phyloP scores from a whole-genome alignment of 2,797 vertebrate genomes.

The Mus caroli region DNA sequence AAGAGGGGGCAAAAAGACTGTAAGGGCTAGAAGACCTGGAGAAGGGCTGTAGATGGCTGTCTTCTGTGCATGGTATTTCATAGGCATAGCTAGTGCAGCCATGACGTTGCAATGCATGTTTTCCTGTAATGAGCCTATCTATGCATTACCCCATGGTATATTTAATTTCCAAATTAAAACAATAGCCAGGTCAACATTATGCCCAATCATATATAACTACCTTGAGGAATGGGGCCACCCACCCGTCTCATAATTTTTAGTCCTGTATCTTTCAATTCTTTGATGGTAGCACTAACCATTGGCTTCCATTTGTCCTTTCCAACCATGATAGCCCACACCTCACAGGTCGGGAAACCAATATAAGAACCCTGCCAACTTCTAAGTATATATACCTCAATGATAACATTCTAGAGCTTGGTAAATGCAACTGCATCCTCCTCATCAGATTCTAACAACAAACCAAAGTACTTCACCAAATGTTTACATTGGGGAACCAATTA shows the following conservation, averaged over 20 bases:
- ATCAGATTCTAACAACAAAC: neutral
- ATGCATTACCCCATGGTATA: neutral
- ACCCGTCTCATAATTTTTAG: neutral
- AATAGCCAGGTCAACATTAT: neutral
- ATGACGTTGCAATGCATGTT: neutral
- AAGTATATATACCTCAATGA: neutral
- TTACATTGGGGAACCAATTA: neutral
- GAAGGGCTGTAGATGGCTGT: neutral
- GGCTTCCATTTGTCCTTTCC: neutral
- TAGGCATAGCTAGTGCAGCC: neutral
- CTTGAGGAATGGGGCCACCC: neutral
- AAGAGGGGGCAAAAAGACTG: neutral
- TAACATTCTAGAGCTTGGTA: neutral
- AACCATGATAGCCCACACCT: neutral
- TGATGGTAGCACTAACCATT: neutral
- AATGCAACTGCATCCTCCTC: neutral
- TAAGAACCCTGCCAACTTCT: neutral
- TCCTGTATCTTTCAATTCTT: neutral
- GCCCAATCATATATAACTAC: neutral
- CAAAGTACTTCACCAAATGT: neutral
- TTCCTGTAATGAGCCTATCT: neutral
- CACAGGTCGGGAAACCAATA: neutral
- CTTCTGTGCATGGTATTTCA: neutral
- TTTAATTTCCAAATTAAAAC: neutral
- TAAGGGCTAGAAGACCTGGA: neutral